A percentile compares a stretch with the other conserved stretches of the same genome.
These are phyloP conservation scores for Polyommatus icarus DNA, from an alignment of 2,888 invertebrate genomes.

Conservation along the genomic window DNA sequence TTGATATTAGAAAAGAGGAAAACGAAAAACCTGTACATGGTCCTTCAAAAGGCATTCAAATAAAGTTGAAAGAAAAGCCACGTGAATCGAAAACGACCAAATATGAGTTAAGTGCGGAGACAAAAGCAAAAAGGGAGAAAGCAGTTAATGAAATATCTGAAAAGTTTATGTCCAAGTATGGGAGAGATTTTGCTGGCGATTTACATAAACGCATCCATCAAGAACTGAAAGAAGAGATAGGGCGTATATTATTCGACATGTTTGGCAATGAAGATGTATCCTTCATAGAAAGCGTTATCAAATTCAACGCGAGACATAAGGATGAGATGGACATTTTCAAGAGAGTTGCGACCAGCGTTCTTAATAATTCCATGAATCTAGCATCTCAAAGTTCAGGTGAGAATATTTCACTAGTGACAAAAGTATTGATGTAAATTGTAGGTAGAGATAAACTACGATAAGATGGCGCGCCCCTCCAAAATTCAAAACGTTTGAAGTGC, in stretches of 20 bases:
- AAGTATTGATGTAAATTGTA: no score
- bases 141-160: conserved; percentile 57
- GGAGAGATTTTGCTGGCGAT: conserved; percentile 47
- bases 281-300: conserved; percentile 63
- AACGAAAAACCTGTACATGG: background rate
- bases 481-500: no score
- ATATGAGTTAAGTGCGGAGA: conserved; percentile 26
- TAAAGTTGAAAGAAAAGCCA: conserved; percentile 23
- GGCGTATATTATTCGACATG: conserved; percentile 54
- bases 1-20: background rate
- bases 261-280: conserved; percentile 61
- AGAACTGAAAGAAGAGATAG: conserved; percentile 51
- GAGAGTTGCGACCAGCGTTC: conserved; percentile 56
- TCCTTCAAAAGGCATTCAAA: background rate
- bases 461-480: no score
- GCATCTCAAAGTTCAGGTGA: conserved; percentile 64
- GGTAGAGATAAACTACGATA: no score
- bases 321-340: conserved; percentile 59
- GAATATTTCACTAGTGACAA: conserved; percentile 37
- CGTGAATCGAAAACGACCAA: conserved; percentile 26
- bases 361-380: conserved; percentile 49
- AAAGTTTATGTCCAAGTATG: conserved; percentile 55
- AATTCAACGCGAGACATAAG: conserved; percentile 58
- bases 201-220: conserved; percentile 50
- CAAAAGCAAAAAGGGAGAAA: conserved; percentile 57